A percentile compares a stretch with the other conserved stretches of the same genome.
These are phyloP conservation scores for Blomia tropicalis DNA, from an alignment of 2,888 invertebrate genomes.

Conservation along the genomic window DNA sequence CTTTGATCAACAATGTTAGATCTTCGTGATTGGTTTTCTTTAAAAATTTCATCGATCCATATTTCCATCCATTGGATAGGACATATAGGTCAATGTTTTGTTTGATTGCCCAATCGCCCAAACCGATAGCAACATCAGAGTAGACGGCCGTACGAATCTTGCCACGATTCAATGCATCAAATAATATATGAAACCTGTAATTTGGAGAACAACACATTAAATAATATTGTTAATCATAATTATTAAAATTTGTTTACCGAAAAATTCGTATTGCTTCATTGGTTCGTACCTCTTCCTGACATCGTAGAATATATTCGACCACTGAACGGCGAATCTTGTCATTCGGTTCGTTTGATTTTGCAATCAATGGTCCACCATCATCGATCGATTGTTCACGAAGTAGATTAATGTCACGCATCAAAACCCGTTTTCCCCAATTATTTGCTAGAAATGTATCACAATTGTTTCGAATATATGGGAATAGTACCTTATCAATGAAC, in stretches of 20 bases:
- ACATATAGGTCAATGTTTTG: constrained; percentile 17
- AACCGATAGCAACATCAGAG: constrained; percentile 16
- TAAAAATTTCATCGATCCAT: constrained; percentile 2
- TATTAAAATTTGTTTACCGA: not conserved
- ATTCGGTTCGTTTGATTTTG: too few species aligned
- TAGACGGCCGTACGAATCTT: constrained; percentile 9
- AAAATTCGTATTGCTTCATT: not conserved
- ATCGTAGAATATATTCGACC: not conserved
- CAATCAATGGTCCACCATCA: constrained; percentile 6
- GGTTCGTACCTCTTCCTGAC: not conserved
- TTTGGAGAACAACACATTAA: not conserved
- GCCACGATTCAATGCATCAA: constrained; percentile 11
- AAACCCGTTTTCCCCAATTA: constrained; percentile 10
- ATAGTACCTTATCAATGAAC: not conserved
- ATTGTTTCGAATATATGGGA: constrained; percentile 16
- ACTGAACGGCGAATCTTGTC: not conserved
- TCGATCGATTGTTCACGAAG: constrained; percentile 41
- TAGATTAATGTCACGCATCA: constrained; percentile 5
- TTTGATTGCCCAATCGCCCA: constrained; percentile 11
- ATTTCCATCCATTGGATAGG: constrained; percentile 17
- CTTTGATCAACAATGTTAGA: constrained; percentile 13
- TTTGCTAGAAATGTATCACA: constrained; percentile 1
- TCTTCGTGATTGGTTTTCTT: constrained; percentile 18
- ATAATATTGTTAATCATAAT: not conserved
- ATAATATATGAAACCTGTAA: constrained; percentile 20